Conservation (phyloP, 2,888 invertebrate species). For the Sphaerophoria taeniata region DNA sequence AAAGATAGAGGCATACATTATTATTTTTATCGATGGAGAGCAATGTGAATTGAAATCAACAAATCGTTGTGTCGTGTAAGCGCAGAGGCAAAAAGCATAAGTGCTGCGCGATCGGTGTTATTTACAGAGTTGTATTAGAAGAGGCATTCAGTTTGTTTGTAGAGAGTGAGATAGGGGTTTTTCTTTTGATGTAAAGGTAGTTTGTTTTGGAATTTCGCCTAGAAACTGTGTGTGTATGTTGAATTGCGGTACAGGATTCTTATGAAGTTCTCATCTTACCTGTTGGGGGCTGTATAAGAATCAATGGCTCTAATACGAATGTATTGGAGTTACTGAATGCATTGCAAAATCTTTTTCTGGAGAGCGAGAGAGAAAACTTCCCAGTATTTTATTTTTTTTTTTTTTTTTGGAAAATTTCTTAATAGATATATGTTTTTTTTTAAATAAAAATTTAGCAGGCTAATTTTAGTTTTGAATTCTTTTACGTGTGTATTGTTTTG, state of each 20-base stretch:
- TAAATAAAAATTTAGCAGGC: constrained; percentile 36
- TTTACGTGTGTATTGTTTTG: constrained; percentile 44
- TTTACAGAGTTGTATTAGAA: constrained; percentile 54
- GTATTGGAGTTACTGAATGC: constrained; percentile 25
- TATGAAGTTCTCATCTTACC: constrained; percentile 73
- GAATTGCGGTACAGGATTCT: constrained; percentile 48
- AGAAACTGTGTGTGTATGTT: constrained; percentile 30
- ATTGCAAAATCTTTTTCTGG: constrained; percentile 24
- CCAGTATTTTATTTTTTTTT: constrained; percentile 55
- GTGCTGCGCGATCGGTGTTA: constrained; percentile 37
- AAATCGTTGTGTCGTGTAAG: constrained; percentile 30
- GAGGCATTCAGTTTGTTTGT: constrained; percentile 22
- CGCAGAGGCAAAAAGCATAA: constrained; percentile 43
- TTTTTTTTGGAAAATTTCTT: constrained; percentile 22
- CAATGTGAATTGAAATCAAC: constrained; percentile 33
- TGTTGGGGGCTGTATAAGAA: constrained; percentile 36
- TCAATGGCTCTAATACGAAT: constrained; percentile 2
- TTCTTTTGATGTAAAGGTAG: constrained; percentile 31
- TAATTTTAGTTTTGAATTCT: constrained; percentile 54
- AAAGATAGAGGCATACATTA: constrained; percentile 14
- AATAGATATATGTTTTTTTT: not conserved
- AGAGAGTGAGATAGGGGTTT: constrained; percentile 4
- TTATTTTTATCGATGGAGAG: constrained; percentile 37
- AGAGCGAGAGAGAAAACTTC: constrained; percentile 53
- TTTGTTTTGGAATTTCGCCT: constrained; percentile 60